Evolutionary conservation across 2,113 vertebrate species (phyloP).

Genomic region (Synodontis membranacea): DNA sequence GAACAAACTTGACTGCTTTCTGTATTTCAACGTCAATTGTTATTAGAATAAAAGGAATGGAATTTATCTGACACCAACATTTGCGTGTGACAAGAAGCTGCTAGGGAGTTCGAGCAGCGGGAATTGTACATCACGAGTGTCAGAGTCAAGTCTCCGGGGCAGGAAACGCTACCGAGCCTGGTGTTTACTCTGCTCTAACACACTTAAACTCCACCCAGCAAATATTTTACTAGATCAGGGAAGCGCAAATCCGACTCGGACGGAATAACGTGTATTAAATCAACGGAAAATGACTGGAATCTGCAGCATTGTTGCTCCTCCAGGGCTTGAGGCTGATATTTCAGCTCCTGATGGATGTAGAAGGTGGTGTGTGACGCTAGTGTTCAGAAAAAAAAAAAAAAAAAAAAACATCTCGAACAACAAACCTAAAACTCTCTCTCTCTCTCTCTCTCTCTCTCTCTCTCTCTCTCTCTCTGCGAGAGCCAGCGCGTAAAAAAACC

Average conservation of each 20-base stretch:
- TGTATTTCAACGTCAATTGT: background rate
- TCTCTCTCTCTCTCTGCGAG: background rate
- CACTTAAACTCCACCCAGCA: background rate
- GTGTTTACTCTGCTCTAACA: background rate
- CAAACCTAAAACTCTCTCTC: background rate
- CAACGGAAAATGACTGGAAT: background rate
- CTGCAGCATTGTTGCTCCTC: background rate
- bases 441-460: background rate
- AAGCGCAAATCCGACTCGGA: background rate
- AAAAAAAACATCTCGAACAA: background rate
- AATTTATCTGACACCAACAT: background rate
- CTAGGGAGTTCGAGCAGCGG: background rate
- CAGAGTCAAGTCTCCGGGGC: background rate
- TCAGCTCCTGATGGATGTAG: slow-evolving; percentile 9
- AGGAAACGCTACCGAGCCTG: background rate
- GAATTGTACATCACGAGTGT: background rate
- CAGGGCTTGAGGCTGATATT: background rate
- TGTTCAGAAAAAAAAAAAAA: background rate
- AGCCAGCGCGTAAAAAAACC: slow-evolving; percentile 57
- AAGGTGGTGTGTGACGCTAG: background rate
- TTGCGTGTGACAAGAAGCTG: background rate
- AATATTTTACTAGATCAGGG: background rate
- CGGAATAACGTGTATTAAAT: background rate
- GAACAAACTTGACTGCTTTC: too few species aligned
- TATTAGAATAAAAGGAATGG: background rate